phyloP scores from a whole-genome alignment of 1,140 invertebrate genomes.

The Drosophila lacteicornis region DNA sequence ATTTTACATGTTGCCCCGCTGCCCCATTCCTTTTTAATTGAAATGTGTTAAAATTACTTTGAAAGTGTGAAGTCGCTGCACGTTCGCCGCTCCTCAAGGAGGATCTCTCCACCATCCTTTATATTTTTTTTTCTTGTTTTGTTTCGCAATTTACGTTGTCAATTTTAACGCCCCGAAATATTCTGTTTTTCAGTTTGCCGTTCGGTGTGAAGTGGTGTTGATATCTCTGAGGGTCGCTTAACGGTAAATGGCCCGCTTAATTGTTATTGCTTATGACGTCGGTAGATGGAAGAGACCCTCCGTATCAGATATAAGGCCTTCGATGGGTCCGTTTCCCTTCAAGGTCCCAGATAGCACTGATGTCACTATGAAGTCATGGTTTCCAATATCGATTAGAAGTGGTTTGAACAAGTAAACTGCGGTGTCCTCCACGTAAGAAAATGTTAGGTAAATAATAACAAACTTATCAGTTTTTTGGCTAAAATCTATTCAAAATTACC shows the following conservation, averaged over 20 bases:
- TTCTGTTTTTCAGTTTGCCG: slow-evolving; percentile 20
- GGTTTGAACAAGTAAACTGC: background rate
- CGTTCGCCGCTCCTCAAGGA: slow-evolving; percentile 37
- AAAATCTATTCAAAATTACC: too few species aligned
- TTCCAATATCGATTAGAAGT: background rate
- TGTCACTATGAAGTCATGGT: slow-evolving; percentile 27
- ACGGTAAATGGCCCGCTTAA: slow-evolving; percentile 62
- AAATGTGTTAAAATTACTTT: slow-evolving; percentile 83
- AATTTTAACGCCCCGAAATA: slow-evolving; percentile 78
- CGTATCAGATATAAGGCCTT: slow-evolving; percentile 31
- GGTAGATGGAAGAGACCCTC: slow-evolving; percentile 18
- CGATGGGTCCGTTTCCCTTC: background rate
- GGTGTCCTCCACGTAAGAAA: background rate
- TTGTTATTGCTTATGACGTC: slow-evolving; percentile 65
- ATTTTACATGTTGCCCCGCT: slow-evolving; percentile 67
- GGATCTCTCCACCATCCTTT: slow-evolving; percentile 20
- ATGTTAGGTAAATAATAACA: background rate
- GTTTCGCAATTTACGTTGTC: slow-evolving; percentile 77
- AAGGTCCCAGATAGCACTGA: slow-evolving; percentile 33
- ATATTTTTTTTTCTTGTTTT: slow-evolving; percentile 6
- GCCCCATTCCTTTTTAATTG: slow-evolving; percentile 68
- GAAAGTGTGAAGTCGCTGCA: slow-evolving; percentile 73
- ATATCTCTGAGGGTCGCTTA: slow-evolving; percentile 55
- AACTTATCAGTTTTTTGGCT: background rate
- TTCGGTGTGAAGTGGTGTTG: slow-evolving; percentile 49